Evolutionary conservation across 2,888 invertebrate species (phyloP).

Genomic region (Tetranychus truncatus): DNA sequence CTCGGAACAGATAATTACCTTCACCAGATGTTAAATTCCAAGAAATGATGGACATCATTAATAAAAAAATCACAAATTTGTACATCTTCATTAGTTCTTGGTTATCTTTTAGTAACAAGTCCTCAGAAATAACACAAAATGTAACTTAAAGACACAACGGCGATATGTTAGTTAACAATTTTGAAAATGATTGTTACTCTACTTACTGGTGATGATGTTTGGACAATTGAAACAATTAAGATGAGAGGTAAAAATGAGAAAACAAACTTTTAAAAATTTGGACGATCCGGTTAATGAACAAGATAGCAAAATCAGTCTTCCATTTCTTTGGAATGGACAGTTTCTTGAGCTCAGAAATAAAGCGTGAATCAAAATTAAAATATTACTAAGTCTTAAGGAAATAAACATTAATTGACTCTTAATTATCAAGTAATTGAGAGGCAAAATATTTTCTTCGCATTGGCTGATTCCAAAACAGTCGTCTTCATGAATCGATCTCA

Average conservation of each 20-base stretch:
- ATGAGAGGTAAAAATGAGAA: not conserved
- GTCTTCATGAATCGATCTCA: no score
- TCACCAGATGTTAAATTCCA: not conserved
- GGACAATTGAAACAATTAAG: not conserved
- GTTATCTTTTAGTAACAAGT: no score
- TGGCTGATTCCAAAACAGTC: no score
- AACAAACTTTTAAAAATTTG: not conserved
- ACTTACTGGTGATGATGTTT: not conserved
- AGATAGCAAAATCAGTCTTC: not conserved
- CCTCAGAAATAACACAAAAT: not conserved
- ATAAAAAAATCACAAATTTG: not conserved
- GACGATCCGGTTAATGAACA: not conserved
- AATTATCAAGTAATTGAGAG: no score
- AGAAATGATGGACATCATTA: no score
- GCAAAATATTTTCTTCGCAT: no score
- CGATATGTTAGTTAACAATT: not conserved
- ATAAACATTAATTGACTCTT: no score
- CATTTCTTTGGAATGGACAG: no score
- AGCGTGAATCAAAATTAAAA: no score
- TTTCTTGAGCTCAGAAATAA: no score
- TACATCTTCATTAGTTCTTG: not conserved
- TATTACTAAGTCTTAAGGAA: no score
- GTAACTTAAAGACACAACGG: not conserved
- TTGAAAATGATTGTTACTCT: not conserved
- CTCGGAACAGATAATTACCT: not conserved